Evolutionary conservation across 2,113 vertebrate genomes (phyloP).

Genomic region (Percina caprodes): DNA sequence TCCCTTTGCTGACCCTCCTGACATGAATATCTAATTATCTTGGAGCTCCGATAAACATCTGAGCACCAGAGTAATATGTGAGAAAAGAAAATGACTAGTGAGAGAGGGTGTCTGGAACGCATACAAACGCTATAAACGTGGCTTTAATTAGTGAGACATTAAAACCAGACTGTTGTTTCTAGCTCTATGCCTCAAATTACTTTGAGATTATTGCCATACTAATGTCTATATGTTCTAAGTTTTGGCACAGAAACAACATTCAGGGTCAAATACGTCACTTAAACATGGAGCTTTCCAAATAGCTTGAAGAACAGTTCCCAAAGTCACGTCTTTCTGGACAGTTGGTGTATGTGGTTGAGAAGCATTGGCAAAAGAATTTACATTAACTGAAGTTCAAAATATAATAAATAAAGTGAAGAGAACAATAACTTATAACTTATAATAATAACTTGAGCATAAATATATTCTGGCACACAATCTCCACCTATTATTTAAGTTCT

Average conservation of each 20-base stretch:
- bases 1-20: slow-evolving; percentile 56
- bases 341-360: not conserved
- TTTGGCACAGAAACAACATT: slow-evolving; percentile 50
- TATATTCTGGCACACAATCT: not conserved
- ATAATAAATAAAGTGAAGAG: not conserved
- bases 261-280: slow-evolving; percentile 32
- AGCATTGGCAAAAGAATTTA: not conserved
- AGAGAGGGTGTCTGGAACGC: slow-evolving; percentile 34
- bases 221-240: slow-evolving; percentile 34
- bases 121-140: slow-evolving; percentile 51
- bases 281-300: not conserved
- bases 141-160: slow-evolving; percentile 65
- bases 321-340: not conserved
- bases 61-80: slow-evolving; percentile 48
- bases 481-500: slow-evolving; percentile 1
- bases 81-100: slow-evolving; percentile 47
- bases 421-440: too few species aligned
- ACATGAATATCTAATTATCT: slow-evolving; percentile 65
- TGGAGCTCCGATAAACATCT: slow-evolving; percentile 65
- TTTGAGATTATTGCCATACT: slow-evolving; percentile 48
- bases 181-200: slow-evolving; percentile 59
- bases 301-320: slow-evolving; percentile 22
- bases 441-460: not conserved
- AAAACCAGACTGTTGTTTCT: slow-evolving; percentile 54
- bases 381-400: not conserved